phyloP scores from a whole-genome alignment of 2,113 vertebrate species.

The Collichthys lucidus region DNA sequence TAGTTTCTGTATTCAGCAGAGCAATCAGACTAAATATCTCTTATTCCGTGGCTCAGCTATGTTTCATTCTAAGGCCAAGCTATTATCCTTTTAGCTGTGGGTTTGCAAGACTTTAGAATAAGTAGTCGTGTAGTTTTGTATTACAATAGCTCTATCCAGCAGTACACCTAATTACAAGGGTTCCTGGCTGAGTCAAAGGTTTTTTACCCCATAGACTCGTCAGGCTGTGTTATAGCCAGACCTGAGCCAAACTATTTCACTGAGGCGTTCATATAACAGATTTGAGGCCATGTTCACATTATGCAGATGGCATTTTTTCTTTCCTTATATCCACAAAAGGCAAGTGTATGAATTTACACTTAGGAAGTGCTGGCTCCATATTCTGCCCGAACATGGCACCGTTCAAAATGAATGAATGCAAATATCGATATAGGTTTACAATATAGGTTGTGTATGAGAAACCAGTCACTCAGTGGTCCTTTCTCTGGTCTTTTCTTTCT shows the following conservation, averaged over 20 bases:
- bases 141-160: slow-evolving; percentile 72
- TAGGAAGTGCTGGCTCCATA: not conserved
- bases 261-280: slow-evolving; percentile 28
- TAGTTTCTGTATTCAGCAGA: slow-evolving; percentile 74
- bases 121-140: slow-evolving; percentile 80
- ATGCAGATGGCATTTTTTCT: slow-evolving; percentile 24
- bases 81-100: slow-evolving; percentile 82
- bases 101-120: slow-evolving; percentile 78
- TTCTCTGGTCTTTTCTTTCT: not conserved
- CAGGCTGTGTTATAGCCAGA: slow-evolving; percentile 21
- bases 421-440: slow-evolving; percentile 1
- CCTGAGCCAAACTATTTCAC: slow-evolving; percentile 23
- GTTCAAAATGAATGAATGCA: slow-evolving; percentile 8
- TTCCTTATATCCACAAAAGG: not conserved
- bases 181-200: slow-evolving; percentile 64
- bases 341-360: not conserved
- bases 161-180: slow-evolving; percentile 75
- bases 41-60: slow-evolving; percentile 78
- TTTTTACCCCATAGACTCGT: slow-evolving; percentile 42
- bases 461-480: not conserved
- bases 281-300: slow-evolving; percentile 23
- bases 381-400: not conserved
- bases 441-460: not conserved
- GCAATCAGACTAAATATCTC: slow-evolving; percentile 81
- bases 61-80: slow-evolving; percentile 78